phyloP scores from a whole-genome alignment of 2,888 invertebrate genomes.

The Gasteruption jaculator region DNA sequence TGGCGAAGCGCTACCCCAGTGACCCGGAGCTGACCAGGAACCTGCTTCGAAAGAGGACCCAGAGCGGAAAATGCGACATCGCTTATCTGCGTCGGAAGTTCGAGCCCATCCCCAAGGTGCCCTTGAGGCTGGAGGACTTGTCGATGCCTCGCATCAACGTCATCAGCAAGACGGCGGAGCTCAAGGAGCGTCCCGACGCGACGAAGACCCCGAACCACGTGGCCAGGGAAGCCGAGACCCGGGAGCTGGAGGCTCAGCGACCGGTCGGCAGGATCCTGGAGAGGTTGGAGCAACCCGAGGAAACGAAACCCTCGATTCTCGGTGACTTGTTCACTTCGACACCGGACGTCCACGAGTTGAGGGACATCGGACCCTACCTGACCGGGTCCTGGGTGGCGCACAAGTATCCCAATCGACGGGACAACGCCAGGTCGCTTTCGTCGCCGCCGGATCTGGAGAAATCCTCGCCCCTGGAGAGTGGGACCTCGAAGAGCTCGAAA shows the following conservation, averaged over 20 bases:
- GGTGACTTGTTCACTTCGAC: slow-evolving; percentile 79
- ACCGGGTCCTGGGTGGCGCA: slow-evolving; percentile 79
- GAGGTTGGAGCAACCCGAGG: slow-evolving; percentile 60
- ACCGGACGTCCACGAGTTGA: slow-evolving; percentile 72
- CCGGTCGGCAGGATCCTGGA: slow-evolving; percentile 71
- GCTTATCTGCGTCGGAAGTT: slow-evolving; percentile 61
- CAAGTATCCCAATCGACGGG: slow-evolving; percentile 66
- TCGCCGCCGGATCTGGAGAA: slow-evolving; percentile 48
- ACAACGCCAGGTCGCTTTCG: slow-evolving; percentile 64
- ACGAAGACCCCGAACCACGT: slow-evolving; percentile 26
- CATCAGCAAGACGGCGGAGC: slow-evolving; percentile 78
- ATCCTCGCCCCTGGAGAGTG: slow-evolving; percentile 11
- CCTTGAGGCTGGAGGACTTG: slow-evolving; percentile 65
- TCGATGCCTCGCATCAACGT: slow-evolving; percentile 86
- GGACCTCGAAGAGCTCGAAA: slow-evolving; percentile 6
- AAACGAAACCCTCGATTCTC: slow-evolving; percentile 58
- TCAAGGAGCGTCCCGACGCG: slow-evolving; percentile 42
- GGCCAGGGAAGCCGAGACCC: slow-evolving; percentile 42
- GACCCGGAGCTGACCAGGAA: slow-evolving; percentile 72
- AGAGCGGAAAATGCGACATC: slow-evolving; percentile 54
- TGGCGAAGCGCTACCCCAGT: slow-evolving; percentile 63
- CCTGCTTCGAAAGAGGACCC: slow-evolving; percentile 54
- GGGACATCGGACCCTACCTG: slow-evolving; percentile 74
- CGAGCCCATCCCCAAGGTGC: slow-evolving; percentile 61
- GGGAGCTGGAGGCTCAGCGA: slow-evolving; percentile 43